Conservation (phyloP, 2,113 vertebrate species). For the Xiphophorus maculatus region DNA sequence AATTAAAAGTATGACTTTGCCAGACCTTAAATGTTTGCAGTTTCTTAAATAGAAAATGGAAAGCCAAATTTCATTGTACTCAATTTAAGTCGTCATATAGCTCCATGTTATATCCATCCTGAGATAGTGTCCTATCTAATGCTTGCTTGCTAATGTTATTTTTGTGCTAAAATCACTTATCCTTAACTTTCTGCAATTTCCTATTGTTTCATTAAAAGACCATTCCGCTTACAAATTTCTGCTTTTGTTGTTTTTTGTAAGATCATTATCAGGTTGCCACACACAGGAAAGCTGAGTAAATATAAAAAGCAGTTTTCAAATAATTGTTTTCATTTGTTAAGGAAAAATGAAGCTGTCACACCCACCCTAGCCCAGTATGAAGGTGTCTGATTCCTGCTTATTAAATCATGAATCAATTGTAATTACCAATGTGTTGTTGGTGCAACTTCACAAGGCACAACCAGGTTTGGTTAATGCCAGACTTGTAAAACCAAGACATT, state of each 20-base stretch:
- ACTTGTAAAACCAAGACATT: not conserved
- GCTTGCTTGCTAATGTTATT: not conserved
- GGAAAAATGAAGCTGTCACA: too few relatives aligned
- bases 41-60: constrained; percentile 9
- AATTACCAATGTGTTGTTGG: too few relatives aligned
- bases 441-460: too few relatives aligned
- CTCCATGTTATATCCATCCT: constrained; percentile 11
- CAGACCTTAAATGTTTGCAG: constrained; percentile 30
- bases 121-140: not conserved
- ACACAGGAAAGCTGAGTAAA: not conserved
- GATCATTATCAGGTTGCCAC: not conserved
- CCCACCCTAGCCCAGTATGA: too few relatives aligned
- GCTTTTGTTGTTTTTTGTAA: not conserved
- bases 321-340: too few relatives aligned
- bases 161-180: not conserved
- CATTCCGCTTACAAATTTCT: not conserved
- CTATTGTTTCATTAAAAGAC: not conserved
- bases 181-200: too few relatives aligned
- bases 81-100: constrained; percentile 12
- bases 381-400: too few relatives aligned
- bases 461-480: not conserved
- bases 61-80: constrained; percentile 18
- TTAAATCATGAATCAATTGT: too few relatives aligned
- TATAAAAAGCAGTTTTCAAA: not conserved
- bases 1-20: constrained; percentile 22